Evolutionary conservation across 2,113 vertebrate genomes (phyloP).

Genomic region (Trogon surrucura): DNA sequence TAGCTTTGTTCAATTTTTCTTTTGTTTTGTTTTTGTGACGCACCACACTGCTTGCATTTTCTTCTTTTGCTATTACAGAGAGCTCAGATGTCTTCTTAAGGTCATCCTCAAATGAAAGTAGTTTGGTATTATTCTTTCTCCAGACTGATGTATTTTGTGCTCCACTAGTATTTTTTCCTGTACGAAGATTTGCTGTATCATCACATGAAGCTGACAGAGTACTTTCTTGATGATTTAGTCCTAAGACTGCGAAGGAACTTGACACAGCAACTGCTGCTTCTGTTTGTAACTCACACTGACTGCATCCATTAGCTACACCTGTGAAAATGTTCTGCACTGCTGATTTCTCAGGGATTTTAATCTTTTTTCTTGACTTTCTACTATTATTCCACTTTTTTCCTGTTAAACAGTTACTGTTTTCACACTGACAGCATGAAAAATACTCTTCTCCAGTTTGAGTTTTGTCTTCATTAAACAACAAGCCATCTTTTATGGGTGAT

Average conservation of each 20-base stretch:
- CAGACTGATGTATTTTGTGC: neutral
- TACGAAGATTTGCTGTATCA: neutral
- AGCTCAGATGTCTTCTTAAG: constrained; percentile 11
- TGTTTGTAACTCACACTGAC: neutral
- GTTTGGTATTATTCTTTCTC: constrained; percentile 8
- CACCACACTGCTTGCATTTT: neutral
- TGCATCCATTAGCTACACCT: neutral
- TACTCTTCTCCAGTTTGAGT: constrained; percentile 5
- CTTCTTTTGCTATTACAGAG: neutral
- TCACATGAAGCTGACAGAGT: neutral
- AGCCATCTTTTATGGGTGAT: neutral
- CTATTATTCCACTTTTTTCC: neutral
- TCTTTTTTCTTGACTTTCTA: constrained; percentile 60
- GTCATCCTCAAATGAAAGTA: neutral
- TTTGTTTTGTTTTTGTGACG: neutral
- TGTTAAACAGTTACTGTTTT: constrained; percentile 18
- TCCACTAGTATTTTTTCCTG: neutral
- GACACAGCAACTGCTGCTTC: constrained; percentile 17
- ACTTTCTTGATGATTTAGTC: neutral
- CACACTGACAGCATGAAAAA: constrained; percentile 39
- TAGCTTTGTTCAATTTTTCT: constrained; percentile 2
- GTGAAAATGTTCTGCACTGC: neutral
- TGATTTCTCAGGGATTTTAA: constrained; percentile 48
- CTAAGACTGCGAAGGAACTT: constrained; percentile 4
- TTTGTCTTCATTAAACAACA: constrained; percentile 5